Evolutionary conservation across 1,140 invertebrate species (phyloP).

Genomic region (Apis cerana): DNA sequence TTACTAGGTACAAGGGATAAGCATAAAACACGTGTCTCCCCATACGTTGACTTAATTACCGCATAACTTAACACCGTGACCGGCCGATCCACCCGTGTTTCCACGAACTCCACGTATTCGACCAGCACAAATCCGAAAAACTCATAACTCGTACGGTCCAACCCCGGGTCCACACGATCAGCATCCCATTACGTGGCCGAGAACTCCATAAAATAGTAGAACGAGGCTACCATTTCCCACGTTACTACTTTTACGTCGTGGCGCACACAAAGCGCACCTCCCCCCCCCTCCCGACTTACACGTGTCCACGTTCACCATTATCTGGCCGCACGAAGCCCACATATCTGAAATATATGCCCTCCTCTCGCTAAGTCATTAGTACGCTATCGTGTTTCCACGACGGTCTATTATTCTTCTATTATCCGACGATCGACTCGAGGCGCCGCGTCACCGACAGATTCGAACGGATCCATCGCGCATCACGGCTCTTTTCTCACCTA

Average conservation of each 20-base stretch:
- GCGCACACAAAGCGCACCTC: neutral
- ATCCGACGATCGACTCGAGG: constrained; percentile 34
- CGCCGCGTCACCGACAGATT: neutral
- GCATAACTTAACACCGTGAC: neutral
- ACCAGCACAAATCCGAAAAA: constrained; percentile 4
- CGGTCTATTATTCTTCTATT: constrained; percentile 49
- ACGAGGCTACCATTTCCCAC: constrained; percentile 46
- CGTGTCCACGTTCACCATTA: constrained; percentile 34
- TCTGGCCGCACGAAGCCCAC: constrained; percentile 41
- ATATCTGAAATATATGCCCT: constrained; percentile 39
- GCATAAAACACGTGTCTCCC: constrained; percentile 14
- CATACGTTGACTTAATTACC: constrained; percentile 14
- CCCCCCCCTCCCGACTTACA: neutral
- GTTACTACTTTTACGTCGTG: constrained; percentile 38
- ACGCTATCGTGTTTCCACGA: constrained; percentile 37
- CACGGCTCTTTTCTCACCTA: constrained; percentile 31
- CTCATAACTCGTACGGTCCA: constrained; percentile 12
- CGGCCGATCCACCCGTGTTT: neutral
- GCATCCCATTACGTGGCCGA: neutral
- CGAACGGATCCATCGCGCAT: neutral
- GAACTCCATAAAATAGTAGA: constrained; percentile 34
- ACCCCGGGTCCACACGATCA: constrained; percentile 7
- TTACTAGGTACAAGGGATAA: neutral
- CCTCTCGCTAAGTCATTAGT: constrained; percentile 33
- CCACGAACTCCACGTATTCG: constrained; percentile 9